Evolutionary conservation across 2,113 vertebrate genomes (phyloP), one percentile per base, ranked within the genome.

Genomic region (Lampris incognitus): DNA sequence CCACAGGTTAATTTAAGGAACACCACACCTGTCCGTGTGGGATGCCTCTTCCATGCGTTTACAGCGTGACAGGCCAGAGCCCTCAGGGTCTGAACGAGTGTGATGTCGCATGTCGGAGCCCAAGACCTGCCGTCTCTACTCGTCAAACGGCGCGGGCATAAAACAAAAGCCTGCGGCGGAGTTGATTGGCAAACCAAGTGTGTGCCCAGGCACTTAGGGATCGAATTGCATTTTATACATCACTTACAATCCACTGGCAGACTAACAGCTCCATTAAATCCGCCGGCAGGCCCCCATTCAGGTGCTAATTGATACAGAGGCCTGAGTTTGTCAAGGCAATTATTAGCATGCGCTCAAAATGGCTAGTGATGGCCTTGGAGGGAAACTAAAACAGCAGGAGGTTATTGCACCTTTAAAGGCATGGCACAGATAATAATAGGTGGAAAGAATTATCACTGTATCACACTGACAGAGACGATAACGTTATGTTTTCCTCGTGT

Each of bases 221-320:
- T 83, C 86, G 65, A 81, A 79, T 76, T 86, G 90, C 86, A 71
- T 91, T 93, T 89, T 89, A 69, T 76, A 85, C 85, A 91, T 85
- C 89, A 84, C 87, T 86, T 89, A 85, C 90, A 90, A 90, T 95
- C 91, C 90, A 90, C 90, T 90, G 87, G 90, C 59, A 91, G 93
- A 94, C 95, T 96, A 96, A 95, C 93, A 94, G 95, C 94, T 94
- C 92, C 95, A 96, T 97, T 97, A 97, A 96, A 95, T 95, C 86
- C 72, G 95, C 95, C 91, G n/a, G 79, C 66, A 86, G 93, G 94
- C 94, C 95, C 96, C 95, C 93, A 95, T 96, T 97, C 95, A 96
- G 96, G 95, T 95, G 95, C 95, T 97, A 97, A 98, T 97, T 97
- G 96, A 97, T 96, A 96, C 95, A 93, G 95, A 95, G 95, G 95